Percentiles rank a stretch among this genome's conserved stretches.
These are phyloP conservation scores for Plectrocnemia conspersa DNA, from an alignment of 1,140 invertebrate species.

Conservation along the genomic window DNA sequence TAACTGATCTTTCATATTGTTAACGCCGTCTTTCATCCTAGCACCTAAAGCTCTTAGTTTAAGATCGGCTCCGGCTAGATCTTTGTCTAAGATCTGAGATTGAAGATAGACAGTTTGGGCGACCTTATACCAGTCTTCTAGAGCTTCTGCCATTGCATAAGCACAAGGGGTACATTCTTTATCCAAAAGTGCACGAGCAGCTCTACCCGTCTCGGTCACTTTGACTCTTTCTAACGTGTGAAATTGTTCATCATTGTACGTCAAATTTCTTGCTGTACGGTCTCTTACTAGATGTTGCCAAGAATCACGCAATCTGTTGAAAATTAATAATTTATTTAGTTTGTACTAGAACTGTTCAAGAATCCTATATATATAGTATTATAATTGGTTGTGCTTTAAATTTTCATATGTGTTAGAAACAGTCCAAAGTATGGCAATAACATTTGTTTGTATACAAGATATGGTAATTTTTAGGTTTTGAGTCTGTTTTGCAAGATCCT, in stretches of 20 bases:
- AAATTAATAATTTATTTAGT: no score
- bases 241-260: conserved; percentile 91
- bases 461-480: no score
- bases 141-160: conserved; percentile 62
- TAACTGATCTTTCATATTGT: conserved; percentile 21
- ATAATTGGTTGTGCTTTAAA: no score
- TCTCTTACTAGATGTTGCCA: conserved; percentile 89
- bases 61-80: conserved; percentile 51
- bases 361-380: no score
- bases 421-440: no score
- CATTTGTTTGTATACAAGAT: no score
- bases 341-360: no score
- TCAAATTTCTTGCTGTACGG: conserved; percentile 74
- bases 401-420: no score
- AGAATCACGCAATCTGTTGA: conserved; percentile 68
- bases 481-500: no score
- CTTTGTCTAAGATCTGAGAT: conserved; percentile 70
- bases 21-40: conserved; percentile 43
- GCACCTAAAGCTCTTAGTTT: conserved; percentile 44
- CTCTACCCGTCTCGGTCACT: conserved; percentile 65
- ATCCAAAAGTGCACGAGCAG: conserved; percentile 61
- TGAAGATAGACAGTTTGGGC: conserved; percentile 73
- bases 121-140: conserved; percentile 82
- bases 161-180: conserved; percentile 62
- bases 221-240: conserved; percentile 81